These are phyloP conservation scores for Yponomeuta sedellus DNA, from an alignment of 2,888 invertebrate species.

Conservation along the genomic window DNA sequence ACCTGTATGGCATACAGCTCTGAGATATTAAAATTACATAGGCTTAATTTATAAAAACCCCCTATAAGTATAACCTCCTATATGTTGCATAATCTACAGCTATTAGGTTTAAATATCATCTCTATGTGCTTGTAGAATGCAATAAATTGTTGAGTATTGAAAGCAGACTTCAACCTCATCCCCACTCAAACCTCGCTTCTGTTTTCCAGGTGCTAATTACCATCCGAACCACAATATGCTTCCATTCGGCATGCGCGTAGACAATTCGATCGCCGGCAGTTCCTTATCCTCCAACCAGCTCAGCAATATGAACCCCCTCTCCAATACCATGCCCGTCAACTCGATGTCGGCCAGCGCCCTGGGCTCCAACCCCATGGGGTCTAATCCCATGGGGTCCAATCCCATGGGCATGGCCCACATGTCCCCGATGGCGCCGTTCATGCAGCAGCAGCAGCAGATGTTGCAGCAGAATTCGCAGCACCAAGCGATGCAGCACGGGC, in stretches of 20 bases:
- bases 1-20: too few relatives aligned
- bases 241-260: constrained; percentile 72
- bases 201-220: constrained; percentile 67
- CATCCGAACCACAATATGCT: constrained; percentile 67
- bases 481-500: constrained; percentile 42
- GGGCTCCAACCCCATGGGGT: constrained; percentile 22
- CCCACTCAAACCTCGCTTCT: background rate
- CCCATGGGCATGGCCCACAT: constrained; percentile 23
- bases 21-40: too few relatives aligned
- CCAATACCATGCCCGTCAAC: constrained; percentile 34
- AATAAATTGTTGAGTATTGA: too few relatives aligned
- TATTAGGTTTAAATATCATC: too few relatives aligned
- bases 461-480: constrained; percentile 24
- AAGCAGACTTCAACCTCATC: too few relatives aligned
- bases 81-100: too few relatives aligned
- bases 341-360: constrained; percentile 30
- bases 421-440: constrained; percentile 16
- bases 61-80: too few relatives aligned
- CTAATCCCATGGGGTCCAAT: constrained; percentile 27
- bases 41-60: too few relatives aligned
- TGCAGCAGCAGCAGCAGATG: constrained; percentile 35
- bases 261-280: constrained; percentile 38
- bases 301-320: constrained; percentile 6
- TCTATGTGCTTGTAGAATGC: too few relatives aligned
- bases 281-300: constrained; percentile 10